Evolutionary conservation across 2,888 invertebrate species (phyloP), one percentile per base, ranked within the genome.

Genomic region (Antheraea yamamai): DNA sequence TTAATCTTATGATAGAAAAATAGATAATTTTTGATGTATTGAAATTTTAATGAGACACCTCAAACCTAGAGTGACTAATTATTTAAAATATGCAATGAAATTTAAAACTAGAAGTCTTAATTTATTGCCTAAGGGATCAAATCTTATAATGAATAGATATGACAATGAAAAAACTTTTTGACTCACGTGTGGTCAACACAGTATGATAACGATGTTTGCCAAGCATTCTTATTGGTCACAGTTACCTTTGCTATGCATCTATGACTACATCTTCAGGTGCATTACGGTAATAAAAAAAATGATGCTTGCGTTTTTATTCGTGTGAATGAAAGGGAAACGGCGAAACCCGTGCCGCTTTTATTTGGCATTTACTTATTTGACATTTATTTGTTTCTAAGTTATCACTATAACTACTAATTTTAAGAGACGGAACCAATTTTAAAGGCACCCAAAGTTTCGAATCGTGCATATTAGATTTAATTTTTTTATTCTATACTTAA

Each of bases 341-440:
- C 18, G 16, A 16, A 4, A 30, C 30, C 12, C 16, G 6, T 12
- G n/a, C 61, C 26, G 16, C 39, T 39, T 70, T 39, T 12, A 70
- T 39, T n/a, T 20, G 39, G 70, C 39, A 70, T 70, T 70, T 70
- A 70, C 39, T 70, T 70, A 12, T 47, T 47, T 47, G 47, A 47
- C 47, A 47, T 47, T 47, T 47, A 47, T 12, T 47, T 47, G 12
- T 47, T 1, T 2, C 12, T 47, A 47, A 47, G 47, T 47, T 47
- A 47, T 12, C 7, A 47, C 47, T 47, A 47, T 47, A 47, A 47
- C 47, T 47, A 47, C 10, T 47, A 47, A 39, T 39, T 39, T 39
- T 70, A 70, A 70, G 70, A n/a, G 12, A 70, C 39, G 39, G 8
- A 10, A 70, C 1, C 39, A 70, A 70, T 70, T 70, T 70, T 70